Evolutionary conservation across 1,140 invertebrate species (phyloP).

Genomic region (Apis dorsata): DNA sequence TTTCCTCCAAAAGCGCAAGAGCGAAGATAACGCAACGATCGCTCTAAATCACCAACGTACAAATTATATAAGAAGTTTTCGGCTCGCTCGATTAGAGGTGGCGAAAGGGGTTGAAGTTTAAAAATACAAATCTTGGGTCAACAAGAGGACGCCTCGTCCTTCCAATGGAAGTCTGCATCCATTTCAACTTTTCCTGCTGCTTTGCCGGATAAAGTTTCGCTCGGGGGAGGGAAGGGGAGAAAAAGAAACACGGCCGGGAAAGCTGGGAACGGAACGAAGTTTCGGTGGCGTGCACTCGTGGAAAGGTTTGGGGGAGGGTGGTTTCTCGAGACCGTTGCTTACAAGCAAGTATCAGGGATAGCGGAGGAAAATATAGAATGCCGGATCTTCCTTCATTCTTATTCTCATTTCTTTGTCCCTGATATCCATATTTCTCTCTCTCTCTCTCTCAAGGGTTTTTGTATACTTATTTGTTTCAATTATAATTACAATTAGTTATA

Average conservation of each 20-base stretch:
- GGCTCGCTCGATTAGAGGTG: no score
- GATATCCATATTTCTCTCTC: no score
- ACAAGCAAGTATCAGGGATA: not conserved
- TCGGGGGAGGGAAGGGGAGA: not conserved
- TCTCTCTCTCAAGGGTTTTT: no score
- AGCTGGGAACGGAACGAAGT: not conserved
- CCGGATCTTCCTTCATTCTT: not conserved
- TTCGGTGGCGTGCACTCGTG: not conserved
- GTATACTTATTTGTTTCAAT: no score
- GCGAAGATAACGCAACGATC: no score
- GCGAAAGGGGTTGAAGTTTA: not conserved
- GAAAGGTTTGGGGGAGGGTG: not conserved
- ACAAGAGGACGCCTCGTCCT: not conserved
- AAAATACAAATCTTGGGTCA: not conserved
- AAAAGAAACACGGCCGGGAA: not conserved
- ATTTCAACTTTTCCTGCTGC: constrained; percentile 5
- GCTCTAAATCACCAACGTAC: no score
- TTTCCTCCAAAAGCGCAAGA: no score
- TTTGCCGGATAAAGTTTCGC: not conserved
- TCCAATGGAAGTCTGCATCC: not conserved
- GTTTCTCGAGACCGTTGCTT: not conserved
- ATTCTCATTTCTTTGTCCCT: not conserved
- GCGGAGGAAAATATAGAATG: not conserved
- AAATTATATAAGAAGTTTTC: no score
- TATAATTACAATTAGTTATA: no score